A percentile compares a stretch with the other conserved stretches of the same genome.
These are phyloP conservation scores for Aspidoscelis tigris DNA, from an alignment of 2,113 vertebrate species.

Conservation along the genomic window DNA sequence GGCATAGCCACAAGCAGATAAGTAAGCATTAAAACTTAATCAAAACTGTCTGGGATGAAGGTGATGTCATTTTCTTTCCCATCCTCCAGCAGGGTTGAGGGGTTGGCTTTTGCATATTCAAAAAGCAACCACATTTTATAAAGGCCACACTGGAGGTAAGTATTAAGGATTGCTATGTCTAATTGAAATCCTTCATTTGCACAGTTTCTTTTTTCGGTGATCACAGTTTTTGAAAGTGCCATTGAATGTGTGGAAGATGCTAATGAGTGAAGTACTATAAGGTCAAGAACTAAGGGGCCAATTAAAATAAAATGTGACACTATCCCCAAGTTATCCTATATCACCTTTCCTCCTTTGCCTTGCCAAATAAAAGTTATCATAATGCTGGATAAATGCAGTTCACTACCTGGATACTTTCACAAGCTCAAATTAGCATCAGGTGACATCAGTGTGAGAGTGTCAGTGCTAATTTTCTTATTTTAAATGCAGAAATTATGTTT, in stretches of 20 bases:
- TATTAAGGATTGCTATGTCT: background rate
- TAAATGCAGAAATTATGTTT: background rate
- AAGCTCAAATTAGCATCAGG: background rate
- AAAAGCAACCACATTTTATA: background rate
- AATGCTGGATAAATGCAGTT: background rate
- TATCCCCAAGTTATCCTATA: background rate
- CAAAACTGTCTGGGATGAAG: too few relatives aligned
- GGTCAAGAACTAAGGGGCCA: constrained; percentile 4
- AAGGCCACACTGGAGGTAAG: background rate
- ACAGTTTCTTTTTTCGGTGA: background rate
- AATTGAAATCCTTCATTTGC: background rate
- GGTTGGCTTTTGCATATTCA: background rate
- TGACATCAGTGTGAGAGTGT: constrained; percentile 1
- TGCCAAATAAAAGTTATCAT: background rate
- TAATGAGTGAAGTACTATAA: constrained; percentile 2
- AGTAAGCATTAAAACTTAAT: too few relatives aligned
- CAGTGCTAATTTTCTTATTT: background rate
- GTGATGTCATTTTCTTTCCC: too few relatives aligned
- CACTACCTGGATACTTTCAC: background rate
- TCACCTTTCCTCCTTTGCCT: background rate
- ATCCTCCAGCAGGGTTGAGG: too few relatives aligned
- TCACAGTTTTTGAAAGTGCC: background rate
- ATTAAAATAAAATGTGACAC: constrained; percentile 12
- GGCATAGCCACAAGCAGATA: too few relatives aligned
- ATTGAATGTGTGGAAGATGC: background rate